Conservation (phyloP, 2,888 invertebrate genomes). For the Phortica okadai region DNA sequence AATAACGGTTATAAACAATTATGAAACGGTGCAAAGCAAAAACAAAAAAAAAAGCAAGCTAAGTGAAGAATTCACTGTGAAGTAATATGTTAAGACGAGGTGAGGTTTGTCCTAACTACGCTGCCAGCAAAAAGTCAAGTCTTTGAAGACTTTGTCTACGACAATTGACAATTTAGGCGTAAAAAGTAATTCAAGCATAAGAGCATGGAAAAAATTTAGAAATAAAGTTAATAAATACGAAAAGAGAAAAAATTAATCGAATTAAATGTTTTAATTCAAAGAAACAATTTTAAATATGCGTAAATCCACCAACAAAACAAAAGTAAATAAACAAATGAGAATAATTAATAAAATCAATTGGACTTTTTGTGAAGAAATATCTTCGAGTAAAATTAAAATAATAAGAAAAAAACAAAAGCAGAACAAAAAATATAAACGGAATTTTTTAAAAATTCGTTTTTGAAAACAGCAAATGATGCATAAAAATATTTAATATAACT, state of each 20-base stretch:
- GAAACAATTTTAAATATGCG: constrained; percentile 23
- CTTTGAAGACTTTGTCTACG: too few species aligned
- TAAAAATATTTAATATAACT: constrained; percentile 38
- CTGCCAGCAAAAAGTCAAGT: constrained; percentile 5
- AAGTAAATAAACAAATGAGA: not conserved
- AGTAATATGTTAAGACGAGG: too few species aligned
- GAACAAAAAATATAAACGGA: constrained; percentile 2
- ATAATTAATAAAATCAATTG: not conserved
- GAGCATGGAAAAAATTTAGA: not conserved
- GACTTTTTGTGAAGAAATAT: constrained; percentile 15
- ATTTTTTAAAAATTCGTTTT: constrained; percentile 25
- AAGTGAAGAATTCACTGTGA: not conserved
- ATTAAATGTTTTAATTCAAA: constrained; percentile 10
- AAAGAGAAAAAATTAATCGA: not conserved
- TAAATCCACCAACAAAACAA: constrained; percentile 24
- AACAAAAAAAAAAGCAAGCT: not conserved
- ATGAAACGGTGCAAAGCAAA: not conserved
- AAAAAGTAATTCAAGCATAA: not conserved
- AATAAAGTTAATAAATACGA: not conserved
- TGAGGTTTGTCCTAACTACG: not conserved
- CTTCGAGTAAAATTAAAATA: not conserved
- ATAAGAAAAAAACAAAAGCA: constrained; percentile 9
- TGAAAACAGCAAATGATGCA: constrained; percentile 18
- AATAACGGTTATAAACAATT: not conserved
- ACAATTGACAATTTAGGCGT: too few species aligned